Base-by-base conservation (phyloP, 2,113 vertebrate genomes). In the Pantherophis guttatus region DNA sequence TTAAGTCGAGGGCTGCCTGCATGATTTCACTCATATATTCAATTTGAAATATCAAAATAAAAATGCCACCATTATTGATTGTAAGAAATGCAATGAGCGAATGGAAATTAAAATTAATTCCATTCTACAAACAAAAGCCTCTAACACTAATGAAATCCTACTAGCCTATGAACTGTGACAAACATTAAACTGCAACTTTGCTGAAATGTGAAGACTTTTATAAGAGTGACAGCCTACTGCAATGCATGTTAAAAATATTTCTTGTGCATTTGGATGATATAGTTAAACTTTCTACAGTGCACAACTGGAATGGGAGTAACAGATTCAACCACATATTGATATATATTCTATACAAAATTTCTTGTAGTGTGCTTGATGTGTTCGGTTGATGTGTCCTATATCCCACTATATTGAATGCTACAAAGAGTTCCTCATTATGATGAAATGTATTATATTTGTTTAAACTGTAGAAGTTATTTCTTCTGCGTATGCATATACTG, bases 91-190 rank as follows among this genome's bases (percentile, higher is more conserved):
- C 62, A 85, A 52, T 86, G 44, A 88, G 55, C 44, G 55, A 87
- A 92, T 95, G 93, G 90, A 95, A 93, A 97, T 91, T 62, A 94
- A 94, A 95, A 95, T 95, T 95, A 95, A 94, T 96, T 96, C 90
- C 62, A 88, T 53, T 93, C 88, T 39, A 92, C 44, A 88, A 92
- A 44, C 90, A 86, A 96, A 70, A 65, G 59, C 8, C 23, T 70
- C 87, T 89, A 81, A 81, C 24, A 15, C 81, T 92, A 81, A 92
- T 81, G 59, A 92, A 89, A 89, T 88, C 59, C 91, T 90, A 91
- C 48, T 62, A 93, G 92, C 95, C 95, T 89, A 94, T 89, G 91
- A 94, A 91, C 24, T 93, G 90, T 95, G 95, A 93, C 95, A 91
- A 62, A 87, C 93, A 93, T 89, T 86, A 89, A 75, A 88, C 92